Evolutionary conservation across 2,797 vertebrate species (phyloP).

Genomic region (Pangasius mekongensis): DNA sequence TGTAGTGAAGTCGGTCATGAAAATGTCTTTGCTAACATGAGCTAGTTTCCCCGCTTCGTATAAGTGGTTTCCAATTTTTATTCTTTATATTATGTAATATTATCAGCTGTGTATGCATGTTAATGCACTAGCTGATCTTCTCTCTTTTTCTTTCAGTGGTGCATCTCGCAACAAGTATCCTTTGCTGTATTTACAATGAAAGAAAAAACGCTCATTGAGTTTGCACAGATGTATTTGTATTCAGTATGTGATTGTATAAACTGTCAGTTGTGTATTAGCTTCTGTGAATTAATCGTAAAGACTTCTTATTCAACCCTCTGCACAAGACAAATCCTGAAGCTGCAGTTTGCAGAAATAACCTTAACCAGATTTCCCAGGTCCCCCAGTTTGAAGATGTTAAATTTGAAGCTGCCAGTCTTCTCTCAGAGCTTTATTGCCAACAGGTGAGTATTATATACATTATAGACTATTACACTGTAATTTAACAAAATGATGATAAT

Average conservation of each 20-base stretch:
- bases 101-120: not conserved
- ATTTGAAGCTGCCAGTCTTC: slow-evolving; percentile 96
- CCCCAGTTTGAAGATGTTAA: slow-evolving; percentile 98
- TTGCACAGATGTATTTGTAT: no score
- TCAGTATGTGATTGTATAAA: not conserved
- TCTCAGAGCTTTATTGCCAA: slow-evolving; percentile 97
- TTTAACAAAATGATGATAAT: not conserved
- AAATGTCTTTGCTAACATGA: not conserved
- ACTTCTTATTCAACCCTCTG: not conserved
- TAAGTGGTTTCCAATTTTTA: not conserved
- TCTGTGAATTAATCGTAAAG: not conserved
- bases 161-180: slow-evolving; percentile 79
- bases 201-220: not conserved
- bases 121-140: slow-evolving; percentile 16
- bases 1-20: not conserved
- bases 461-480: not conserved
- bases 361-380: slow-evolving; percentile 79
- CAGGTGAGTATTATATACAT: slow-evolving; percentile 81
- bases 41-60: not conserved
- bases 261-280: not conserved
- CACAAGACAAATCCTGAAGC: not conserved
- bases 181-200: slow-evolving; percentile 51
- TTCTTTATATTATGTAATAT: not conserved
- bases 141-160: slow-evolving; percentile 71
- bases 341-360: slow-evolving; percentile 41